Conservation (phyloP, 2,888 invertebrate species). For the Cephus nigrinus region DNA sequence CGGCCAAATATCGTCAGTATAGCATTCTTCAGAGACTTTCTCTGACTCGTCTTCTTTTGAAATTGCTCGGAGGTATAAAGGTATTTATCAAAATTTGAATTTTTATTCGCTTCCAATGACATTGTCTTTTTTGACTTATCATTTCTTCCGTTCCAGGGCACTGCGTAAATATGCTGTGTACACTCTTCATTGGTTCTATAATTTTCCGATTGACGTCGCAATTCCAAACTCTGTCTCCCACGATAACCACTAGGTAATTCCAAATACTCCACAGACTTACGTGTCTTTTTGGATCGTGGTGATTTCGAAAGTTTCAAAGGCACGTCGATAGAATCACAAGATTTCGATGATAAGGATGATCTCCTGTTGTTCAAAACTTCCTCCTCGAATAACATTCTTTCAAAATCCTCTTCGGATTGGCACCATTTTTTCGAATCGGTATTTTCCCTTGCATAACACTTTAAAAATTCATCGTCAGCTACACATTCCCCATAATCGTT, state of each 20-base stretch:
- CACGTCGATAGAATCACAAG: not conserved
- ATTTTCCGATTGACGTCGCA: not conserved
- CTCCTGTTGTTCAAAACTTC: not conserved
- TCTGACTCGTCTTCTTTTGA: not conserved
- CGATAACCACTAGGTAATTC: not conserved
- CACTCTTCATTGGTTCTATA: not conserved
- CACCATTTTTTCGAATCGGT: not conserved
- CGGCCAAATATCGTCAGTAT: not conserved
- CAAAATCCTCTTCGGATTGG: not conserved
- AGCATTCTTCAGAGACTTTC: not conserved
- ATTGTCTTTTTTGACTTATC: not conserved
- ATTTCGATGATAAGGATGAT: not conserved
- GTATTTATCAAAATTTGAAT: not conserved
- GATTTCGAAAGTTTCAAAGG: not conserved
- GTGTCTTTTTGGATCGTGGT: not conserved
- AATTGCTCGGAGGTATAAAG: not conserved
- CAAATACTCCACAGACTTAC: not conserved
- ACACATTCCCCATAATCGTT: constrained; percentile 18
- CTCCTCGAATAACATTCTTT: not conserved
- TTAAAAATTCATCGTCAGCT: constrained; percentile 31
- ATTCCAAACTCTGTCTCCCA: not conserved
- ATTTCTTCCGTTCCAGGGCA: not conserved
- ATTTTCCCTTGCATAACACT: constrained; percentile 9
- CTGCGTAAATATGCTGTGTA: not conserved
- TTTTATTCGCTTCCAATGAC: not conserved